Evolutionary conservation across 2,888 invertebrate species (phyloP).

Genomic region (Sinhomidia bicolor): DNA sequence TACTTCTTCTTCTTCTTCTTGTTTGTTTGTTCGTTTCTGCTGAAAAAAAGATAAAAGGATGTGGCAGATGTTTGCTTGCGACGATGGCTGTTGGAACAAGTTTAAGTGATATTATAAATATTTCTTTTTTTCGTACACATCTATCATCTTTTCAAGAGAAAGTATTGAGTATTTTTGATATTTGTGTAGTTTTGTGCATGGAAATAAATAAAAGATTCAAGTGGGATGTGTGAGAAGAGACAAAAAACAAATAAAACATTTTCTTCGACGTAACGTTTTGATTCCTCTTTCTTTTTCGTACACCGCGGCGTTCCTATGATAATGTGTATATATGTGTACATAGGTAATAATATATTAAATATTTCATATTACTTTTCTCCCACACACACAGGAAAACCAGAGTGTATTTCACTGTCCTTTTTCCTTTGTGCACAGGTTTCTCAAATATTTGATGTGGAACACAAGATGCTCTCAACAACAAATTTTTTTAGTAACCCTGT

Average conservation of each 20-base stretch:
- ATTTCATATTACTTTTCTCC: too few relatives aligned
- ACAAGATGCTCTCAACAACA: too few relatives aligned
- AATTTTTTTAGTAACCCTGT: too few relatives aligned
- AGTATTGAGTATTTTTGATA: neutral
- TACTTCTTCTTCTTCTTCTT: neutral
- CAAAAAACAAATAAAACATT: slow-evolving; percentile 5
- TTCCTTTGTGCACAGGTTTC: too few relatives aligned
- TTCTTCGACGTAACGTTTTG: neutral
- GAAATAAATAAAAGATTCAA: neutral
- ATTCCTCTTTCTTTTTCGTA: neutral
- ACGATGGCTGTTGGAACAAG: too few relatives aligned
- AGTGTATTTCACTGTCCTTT: too few relatives aligned
- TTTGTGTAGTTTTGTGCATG: neutral
- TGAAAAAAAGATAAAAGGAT: neutral
- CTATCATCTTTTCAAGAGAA: too few relatives aligned
- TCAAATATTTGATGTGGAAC: too few relatives aligned
- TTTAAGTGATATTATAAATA: neutral
- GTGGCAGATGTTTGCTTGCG: neutral
- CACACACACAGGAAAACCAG: too few relatives aligned
- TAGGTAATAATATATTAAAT: too few relatives aligned
- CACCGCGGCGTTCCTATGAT: too few relatives aligned
- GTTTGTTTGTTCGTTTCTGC: neutral
- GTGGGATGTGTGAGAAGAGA: neutral
- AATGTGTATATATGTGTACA: too few relatives aligned
- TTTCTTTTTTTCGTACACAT: neutral